These are phyloP conservation scores for Drosophila ustulata DNA, from an alignment of 2,888 invertebrate species.

Conservation along the genomic window DNA sequence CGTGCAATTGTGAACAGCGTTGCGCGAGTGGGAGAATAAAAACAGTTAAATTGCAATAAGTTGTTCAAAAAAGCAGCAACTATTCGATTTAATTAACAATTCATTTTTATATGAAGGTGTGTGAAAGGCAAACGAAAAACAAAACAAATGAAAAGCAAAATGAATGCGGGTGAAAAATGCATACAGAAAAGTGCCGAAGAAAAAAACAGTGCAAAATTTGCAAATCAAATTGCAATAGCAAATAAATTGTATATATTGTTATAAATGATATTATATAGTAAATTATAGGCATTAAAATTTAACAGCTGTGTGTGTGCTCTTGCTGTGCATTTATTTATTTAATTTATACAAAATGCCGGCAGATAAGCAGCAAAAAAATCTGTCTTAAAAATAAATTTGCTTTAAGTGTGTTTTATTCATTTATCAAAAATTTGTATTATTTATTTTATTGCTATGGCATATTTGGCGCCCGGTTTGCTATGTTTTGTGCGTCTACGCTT, in stretches of 20 bases:
- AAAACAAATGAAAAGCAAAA: neutral
- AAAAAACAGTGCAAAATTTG: constrained; percentile 17
- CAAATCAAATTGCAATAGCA: constrained; percentile 7
- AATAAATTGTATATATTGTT: constrained; percentile 9
- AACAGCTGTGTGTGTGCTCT: constrained; percentile 7
- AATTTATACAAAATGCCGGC: constrained; percentile 1
- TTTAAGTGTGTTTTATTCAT: neutral
- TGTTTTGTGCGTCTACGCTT: constrained; percentile 53
- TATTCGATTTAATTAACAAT: constrained; percentile 20
- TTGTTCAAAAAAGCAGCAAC: constrained; percentile 35
- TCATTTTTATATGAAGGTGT: constrained; percentile 68
- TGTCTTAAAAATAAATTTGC: constrained; percentile 1
- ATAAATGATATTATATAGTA: constrained; percentile 12
- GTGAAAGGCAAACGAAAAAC: constrained; percentile 29
- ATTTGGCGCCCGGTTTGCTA: constrained; percentile 64
- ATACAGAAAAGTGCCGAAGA: constrained; percentile 40
- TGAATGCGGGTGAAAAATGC: constrained; percentile 29
- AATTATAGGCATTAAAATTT: constrained; percentile 10
- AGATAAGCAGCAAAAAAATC: constrained; percentile 39
- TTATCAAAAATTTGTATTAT: constrained; percentile 6
- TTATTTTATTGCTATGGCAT: constrained; percentile 39
- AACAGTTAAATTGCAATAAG: constrained; percentile 55
- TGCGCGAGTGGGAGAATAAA: constrained; percentile 57
- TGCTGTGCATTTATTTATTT: constrained; percentile 12
- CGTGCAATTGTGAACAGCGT: constrained; percentile 66